Base-by-base conservation (phyloP, 2,888 invertebrate species). In the Drosophila nr. medialis region DNA sequence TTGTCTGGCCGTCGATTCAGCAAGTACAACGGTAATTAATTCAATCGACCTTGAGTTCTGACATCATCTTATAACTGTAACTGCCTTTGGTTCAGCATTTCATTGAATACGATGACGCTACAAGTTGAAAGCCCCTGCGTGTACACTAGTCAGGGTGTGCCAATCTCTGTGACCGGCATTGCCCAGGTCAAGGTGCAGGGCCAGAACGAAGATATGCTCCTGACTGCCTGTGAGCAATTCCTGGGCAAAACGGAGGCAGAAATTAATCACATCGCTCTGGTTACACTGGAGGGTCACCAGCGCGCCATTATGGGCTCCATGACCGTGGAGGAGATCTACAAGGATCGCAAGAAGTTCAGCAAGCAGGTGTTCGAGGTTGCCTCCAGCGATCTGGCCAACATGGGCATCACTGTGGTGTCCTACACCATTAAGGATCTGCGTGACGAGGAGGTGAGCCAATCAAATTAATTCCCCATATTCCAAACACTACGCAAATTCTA, bases 261-360 rank as follows among this genome's bases (percentile, higher is more conserved):
- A 93, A 98, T 98, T 83, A 97, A 97, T 91, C 96, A 97, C 92
- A 97, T 98, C 93, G 98, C 98, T 30, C 94, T 98, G 72, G 98
- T 98, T 42, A 98, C 98, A 48, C 93, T 98, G 30, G 98, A 98
- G 93, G 98, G 98, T 61, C 98, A 98, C 92, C 98, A 98, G 93
- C 94, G 98, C 77, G 98, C 98, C 80, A 98, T 98, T 77, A 98
- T 98, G 98, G 98, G 98, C 36, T 97, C 97, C 76, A 98, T 98
- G 98, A 98, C 98, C 1, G 98, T 98, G 5, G 98, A 98, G 94
- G 98, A 98, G 93, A 98, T 98, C 91, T 98, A 98, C 93, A 98
- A 98, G 92, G 98, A 98, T 92, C 95, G 98, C 65, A 98, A 98
- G 93, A 98, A 98, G 93, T 98, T 98, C 93, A 98, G 98, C 90